Evolutionary conservation across 1,140 invertebrate genomes (phyloP), one percentile per base, ranked within the genome.

Genomic region (Drosophila oshimai): DNA sequence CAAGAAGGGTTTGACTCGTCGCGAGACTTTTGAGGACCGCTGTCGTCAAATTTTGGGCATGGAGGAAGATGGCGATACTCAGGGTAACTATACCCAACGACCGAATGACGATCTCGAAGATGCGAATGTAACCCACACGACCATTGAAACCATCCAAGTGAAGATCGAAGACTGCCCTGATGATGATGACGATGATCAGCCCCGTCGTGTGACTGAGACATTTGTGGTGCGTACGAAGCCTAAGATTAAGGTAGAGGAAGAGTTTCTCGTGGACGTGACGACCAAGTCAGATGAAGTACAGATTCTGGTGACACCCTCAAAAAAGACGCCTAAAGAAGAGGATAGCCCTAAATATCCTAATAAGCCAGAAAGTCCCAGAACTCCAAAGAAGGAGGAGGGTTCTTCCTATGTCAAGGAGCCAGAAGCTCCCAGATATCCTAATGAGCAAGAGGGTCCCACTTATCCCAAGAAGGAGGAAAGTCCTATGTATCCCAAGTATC

Each of bases 21-120:
- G 93, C 31, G 94, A 95, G 88, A 94, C 94, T n/a, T 95, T 94
- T 50, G 94, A 94, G 90, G 94, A 94, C 89, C 91, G 94, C n/a
- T 94, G 94, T 71, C 91, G 93, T 22, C 93, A 94, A 73, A 94
- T 95, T 58, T 81, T 95, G 29, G 94, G 94, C 4, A 93, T 94
- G 90, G 91, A 90, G 41, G 86, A 87, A 44, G 78, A 89, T 70
- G 89, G 89, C 4, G 87, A 90, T 45, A 90, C 89, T 6, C 89
- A 89, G 42, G 89, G 89, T 4, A 76, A 36, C 28, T 87, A 47
- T 17, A 57, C 22, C 5, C 22, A 17, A 1, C 62, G 65, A 4
- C 42, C 65, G 1, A 36, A 39, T 10, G 42, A 54, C 12, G 55
- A 74, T 33, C 44, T 41, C 5, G 47, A 54, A n/a, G 49, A 47